Conservation (phyloP, 2,113 vertebrate genomes). For the Rattus rattus region DNA sequence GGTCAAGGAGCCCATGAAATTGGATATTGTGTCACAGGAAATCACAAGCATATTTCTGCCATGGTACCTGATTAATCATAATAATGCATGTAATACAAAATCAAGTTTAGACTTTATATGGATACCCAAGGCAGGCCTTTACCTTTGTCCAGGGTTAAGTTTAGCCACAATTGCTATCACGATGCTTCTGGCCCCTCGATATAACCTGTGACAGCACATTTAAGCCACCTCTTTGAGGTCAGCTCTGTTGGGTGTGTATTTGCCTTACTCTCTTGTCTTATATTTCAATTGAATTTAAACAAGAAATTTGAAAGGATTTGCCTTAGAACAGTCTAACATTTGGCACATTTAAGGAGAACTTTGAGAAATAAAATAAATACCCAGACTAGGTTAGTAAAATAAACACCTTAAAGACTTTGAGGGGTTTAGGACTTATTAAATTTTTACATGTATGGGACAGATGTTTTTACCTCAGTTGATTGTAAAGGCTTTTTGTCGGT, state of each 20-base stretch:
- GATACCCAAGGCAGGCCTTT: not conserved
- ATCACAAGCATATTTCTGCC: not conserved
- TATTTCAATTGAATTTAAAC: not conserved
- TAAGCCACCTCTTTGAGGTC: not conserved
- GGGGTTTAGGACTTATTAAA: not conserved
- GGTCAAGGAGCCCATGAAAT: not conserved
- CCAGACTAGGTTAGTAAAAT: not conserved
- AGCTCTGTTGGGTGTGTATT: not conserved
- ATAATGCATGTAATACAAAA: not conserved
- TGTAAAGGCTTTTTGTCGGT: not conserved
- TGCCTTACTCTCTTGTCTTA: not conserved
- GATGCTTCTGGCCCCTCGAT: too few species aligned
- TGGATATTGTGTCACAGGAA: not conserved
- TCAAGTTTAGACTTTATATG: not conserved
- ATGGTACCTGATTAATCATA: not conserved
- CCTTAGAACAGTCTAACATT: not conserved
- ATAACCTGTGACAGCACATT: not conserved
- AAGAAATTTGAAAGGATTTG: not conserved
- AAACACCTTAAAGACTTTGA: conserved; percentile 3
- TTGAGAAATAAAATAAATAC: not conserved
- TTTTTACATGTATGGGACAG: conserved; percentile 1
- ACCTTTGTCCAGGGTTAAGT: not conserved
- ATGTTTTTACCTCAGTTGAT: not conserved
- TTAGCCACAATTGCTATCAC: not conserved
- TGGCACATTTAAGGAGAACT: not conserved